Conservation (phyloP, 2,113 vertebrate genomes). For the Piprites chloris region DNA sequence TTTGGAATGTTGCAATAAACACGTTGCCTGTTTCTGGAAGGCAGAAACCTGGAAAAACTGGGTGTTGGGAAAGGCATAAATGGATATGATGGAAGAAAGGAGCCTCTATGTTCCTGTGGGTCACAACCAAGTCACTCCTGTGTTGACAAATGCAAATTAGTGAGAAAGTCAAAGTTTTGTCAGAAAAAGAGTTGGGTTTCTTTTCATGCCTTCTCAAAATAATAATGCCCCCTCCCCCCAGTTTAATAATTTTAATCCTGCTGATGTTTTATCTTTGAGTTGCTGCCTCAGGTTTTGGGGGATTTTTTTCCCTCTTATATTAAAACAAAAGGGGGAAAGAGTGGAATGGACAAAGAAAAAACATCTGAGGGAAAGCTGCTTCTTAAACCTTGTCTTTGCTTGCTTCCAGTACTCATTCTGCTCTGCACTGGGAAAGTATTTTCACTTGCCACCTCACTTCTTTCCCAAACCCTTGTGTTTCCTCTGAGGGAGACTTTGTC, state of each 20-base stretch:
- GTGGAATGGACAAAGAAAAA: not conserved
- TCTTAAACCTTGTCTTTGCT: not conserved
- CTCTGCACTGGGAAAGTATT: not conserved
- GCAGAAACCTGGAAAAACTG: not conserved
- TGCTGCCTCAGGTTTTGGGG: not conserved
- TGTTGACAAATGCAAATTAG: not conserved
- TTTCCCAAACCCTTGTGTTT: not conserved
- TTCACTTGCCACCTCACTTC: constrained; percentile 3
- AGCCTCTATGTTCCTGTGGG: not conserved
- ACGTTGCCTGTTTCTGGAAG: not conserved
- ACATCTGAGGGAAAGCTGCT: not conserved
- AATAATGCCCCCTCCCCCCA: not conserved
- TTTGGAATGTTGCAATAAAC: not conserved
- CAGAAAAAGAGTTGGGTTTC: not conserved
- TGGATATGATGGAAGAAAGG: not conserved
- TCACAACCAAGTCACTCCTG: not conserved
- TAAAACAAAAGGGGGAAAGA: not conserved
- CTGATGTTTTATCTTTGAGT: not conserved
- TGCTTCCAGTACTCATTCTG: not conserved
- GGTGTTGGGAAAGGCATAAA: not conserved
- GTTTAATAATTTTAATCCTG: not conserved
- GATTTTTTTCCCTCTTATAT: not conserved
- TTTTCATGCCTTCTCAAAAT: not conserved
- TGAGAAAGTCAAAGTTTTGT: not conserved
- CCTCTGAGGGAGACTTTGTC: not conserved